Evolutionary conservation across 53 echinoderm and acorn worm species (phyloP).

Genomic region (Antedon mediterranea): DNA sequence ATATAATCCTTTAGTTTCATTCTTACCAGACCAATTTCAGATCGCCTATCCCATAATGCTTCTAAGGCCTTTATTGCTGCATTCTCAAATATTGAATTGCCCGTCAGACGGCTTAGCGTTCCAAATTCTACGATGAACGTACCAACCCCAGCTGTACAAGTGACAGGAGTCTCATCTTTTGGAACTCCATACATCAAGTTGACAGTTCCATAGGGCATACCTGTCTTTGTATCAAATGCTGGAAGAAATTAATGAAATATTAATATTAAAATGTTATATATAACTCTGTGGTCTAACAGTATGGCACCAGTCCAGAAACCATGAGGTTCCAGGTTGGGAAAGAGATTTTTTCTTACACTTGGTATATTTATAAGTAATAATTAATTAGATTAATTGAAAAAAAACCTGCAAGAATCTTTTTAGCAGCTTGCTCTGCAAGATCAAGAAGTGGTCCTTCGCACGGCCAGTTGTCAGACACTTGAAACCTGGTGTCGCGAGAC

Average conservation of each 20-base stretch:
- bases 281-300: too few relatives aligned
- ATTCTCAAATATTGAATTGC: constrained; percentile 74
- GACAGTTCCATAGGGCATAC: constrained; percentile 91
- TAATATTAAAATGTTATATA: too few relatives aligned
- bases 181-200: constrained; percentile 83
- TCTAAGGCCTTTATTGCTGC: constrained; percentile 60
- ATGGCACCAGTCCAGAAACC: too few relatives aligned
- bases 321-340: too few relatives aligned
- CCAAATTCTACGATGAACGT: constrained; percentile 92
- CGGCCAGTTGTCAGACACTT: constrained; percentile 62
- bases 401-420: constrained; percentile 69
- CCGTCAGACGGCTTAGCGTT: constrained; percentile 78
- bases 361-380: too few relatives aligned
- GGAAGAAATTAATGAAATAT: not conserved
- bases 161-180: constrained; percentile 61
- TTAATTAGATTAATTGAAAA: not conserved
- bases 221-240: constrained; percentile 78
- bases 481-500: constrained; percentile 46
- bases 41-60: constrained; percentile 59
- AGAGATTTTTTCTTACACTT: too few relatives aligned
- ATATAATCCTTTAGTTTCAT: too few relatives aligned
- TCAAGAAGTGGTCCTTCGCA: constrained; percentile 64
- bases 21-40: constrained; percentile 68
- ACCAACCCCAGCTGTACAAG: constrained; percentile 85
- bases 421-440: constrained; percentile 70